Evolutionary conservation across 1,140 invertebrate species (phyloP), one percentile per base, ranked within the genome.

Genomic region (Reticulitermes speratus): DNA sequence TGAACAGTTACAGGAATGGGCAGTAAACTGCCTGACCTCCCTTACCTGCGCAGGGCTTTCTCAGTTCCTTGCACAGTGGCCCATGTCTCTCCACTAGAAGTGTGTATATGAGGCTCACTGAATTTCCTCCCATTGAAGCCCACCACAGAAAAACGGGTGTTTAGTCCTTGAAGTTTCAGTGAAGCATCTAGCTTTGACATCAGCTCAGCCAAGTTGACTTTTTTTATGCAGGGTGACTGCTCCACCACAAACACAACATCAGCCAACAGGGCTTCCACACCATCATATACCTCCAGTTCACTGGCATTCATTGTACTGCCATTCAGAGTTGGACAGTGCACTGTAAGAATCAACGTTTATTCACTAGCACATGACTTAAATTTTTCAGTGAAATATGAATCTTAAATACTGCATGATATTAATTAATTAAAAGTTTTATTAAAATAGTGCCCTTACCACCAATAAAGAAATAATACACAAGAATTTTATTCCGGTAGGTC

Each of bases 171-270:
- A 44, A 89, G 88, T 38, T 75, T 89, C 21, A 92, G 87, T 9
- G 89, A 90, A 23, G 88, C 88, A 84, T 92, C 91, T 32, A 93
- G 82, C 55, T 88, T 88, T 5, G n/a, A 83, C 23, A 89, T 84
- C 12, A 89, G 30, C 44, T 87, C 83, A 5, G 86, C 85, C 9
- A 90, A 87, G 44, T 87, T 85, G 23, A 87, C 38, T n/a, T 85
- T 85, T 19, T 86, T 59, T 25, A 90, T 82, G 87, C 92, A 93
- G 0, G 85, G 55, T 16, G 89, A 89, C 82, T 93, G 91, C 88
- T 94, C 92, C 7, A 94, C 88, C n/a, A 93, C 88, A 87, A 94
- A 90, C 25, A 94, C 91, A 84, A 93, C 90, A 89, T 94, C 93
- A 23, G 92, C 89, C 7, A 92, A 91, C 69, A 89, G 88, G 7